Conservation (phyloP, 2,888 invertebrate genomes). For the Euspilapteryx auroguttella region DNA sequence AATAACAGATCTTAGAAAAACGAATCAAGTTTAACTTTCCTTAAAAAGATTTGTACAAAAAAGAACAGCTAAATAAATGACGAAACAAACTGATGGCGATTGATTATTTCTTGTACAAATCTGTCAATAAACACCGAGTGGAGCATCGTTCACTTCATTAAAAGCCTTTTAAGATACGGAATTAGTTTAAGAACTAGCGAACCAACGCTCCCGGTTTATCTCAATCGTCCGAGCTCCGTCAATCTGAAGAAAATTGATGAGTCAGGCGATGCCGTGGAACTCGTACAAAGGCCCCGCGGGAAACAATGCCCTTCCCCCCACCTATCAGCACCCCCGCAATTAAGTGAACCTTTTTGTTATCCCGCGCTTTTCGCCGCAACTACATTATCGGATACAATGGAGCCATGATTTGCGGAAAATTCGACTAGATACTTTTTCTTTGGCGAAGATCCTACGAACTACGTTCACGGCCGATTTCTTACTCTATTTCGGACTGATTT, state of each 20-base stretch:
- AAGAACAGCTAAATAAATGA: too few species aligned
- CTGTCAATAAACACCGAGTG: too few species aligned
- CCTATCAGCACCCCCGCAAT: constrained; percentile 25
- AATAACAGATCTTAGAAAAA: too few species aligned
- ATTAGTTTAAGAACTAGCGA: constrained; percentile 4
- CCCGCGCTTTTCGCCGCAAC: constrained; percentile 29
- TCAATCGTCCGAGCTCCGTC: constrained; percentile 28
- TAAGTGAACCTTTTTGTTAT: constrained; percentile 53
- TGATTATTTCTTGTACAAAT: too few species aligned
- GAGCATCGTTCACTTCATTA: constrained; percentile 2
- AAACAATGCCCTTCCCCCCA: constrained; percentile 32
- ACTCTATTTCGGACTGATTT: too few species aligned
- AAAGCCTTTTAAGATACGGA: constrained; percentile 3
- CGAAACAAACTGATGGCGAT: too few species aligned
- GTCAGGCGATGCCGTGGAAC: constrained; percentile 30
- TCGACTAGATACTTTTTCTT: constrained; percentile 40
- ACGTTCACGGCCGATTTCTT: too few species aligned
- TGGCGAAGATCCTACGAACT: too few species aligned
- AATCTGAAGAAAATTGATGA: constrained; percentile 49
- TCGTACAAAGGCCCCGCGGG: constrained; percentile 38
- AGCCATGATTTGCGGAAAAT: constrained; percentile 53
- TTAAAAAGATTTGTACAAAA: too few species aligned
- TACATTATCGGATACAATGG: constrained; percentile 54
- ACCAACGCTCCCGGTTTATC: constrained; percentile 15
- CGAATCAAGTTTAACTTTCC: too few species aligned